Evolutionary conservation across 2,113 vertebrate species (phyloP).

Genomic region (Bubo blakistoni): DNA sequence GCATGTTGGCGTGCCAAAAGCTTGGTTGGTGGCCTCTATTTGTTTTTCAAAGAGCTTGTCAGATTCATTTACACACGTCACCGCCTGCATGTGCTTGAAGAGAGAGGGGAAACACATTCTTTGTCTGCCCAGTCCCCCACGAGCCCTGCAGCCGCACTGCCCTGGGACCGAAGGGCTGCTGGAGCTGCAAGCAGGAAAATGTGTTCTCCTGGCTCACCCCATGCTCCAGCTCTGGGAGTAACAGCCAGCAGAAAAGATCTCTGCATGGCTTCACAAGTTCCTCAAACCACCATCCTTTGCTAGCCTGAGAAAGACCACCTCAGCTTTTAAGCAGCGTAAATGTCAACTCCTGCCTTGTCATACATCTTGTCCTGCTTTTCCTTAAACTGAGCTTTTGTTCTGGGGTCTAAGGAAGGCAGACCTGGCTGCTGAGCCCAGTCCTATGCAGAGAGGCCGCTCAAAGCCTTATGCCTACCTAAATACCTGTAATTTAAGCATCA

Average conservation of each 20-base stretch:
- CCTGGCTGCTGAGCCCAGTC: neutral
- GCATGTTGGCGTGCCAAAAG: conserved; percentile 53
- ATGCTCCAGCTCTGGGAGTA: rapidly evolving
- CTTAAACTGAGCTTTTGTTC: neutral
- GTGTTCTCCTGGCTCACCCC: neutral
- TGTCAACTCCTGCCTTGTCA: rapidly evolving
- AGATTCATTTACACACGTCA: conserved; percentile 64
- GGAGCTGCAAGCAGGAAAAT: neutral
- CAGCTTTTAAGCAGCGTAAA: rapidly evolving
- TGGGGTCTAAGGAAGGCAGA: neutral
- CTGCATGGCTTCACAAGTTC: neutral
- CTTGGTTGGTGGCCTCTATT: conserved; percentile 69
- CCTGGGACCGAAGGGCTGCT: neutral
- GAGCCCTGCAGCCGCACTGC: neutral
- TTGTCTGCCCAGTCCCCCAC: neutral
- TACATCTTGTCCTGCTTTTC: neutral
- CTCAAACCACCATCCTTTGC: neutral
- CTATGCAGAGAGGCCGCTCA: rapidly evolving
- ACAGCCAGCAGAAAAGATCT: neutral
- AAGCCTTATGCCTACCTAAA: neutral
- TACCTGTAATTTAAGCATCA: neutral
- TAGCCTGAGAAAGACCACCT: neutral
- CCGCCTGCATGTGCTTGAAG: neutral
- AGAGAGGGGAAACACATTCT: conserved; percentile 7
- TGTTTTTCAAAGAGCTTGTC: conserved; percentile 68